Conservation (phyloP, 2,888 invertebrate genomes). For the Parthenolecanium corni region DNA sequence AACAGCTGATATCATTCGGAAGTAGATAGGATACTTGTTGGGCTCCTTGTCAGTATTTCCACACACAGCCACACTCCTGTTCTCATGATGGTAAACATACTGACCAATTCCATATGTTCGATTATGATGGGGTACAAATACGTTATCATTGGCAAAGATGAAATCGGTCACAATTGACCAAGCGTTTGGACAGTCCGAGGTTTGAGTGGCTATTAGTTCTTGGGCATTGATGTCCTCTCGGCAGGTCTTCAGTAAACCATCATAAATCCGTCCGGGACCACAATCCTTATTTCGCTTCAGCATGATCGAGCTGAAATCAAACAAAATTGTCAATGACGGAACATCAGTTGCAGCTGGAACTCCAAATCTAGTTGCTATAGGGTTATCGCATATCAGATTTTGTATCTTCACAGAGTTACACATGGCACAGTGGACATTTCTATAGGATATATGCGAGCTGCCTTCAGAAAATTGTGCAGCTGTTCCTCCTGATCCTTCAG, state of each 20-base stretch:
- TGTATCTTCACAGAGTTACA: conserved; percentile 40
- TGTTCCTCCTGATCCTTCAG: conserved; percentile 37
- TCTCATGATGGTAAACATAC: conserved; percentile 31
- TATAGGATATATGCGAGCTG: conserved; percentile 37
- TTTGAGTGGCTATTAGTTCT: conserved; percentile 34
- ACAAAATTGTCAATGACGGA: conserved; percentile 39
- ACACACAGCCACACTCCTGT: no score
- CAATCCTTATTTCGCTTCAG: conserved; percentile 35
- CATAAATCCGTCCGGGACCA: conserved; percentile 36
- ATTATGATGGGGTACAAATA: conserved; percentile 38
- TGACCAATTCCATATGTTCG: conserved; percentile 35
- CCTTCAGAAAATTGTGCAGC: conserved; percentile 36
- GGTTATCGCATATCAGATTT: conserved; percentile 31
- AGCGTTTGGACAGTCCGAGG: not conserved
- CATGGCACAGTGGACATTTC: conserved; percentile 42
- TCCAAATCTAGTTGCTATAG: not conserved
- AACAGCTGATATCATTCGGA: conserved; percentile 38
- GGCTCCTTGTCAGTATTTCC: not conserved
- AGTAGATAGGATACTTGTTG: conserved; percentile 9
- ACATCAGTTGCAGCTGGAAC: conserved; percentile 27
- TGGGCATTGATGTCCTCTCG: conserved; percentile 38
- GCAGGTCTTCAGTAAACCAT: conserved; percentile 41
- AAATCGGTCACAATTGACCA: not conserved
- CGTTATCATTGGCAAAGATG: conserved; percentile 6
- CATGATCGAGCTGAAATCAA: conserved; percentile 37